Evolutionary conservation across 2,888 invertebrate genomes (phyloP).

Genomic region (Amphipyra tragopoginis): DNA sequence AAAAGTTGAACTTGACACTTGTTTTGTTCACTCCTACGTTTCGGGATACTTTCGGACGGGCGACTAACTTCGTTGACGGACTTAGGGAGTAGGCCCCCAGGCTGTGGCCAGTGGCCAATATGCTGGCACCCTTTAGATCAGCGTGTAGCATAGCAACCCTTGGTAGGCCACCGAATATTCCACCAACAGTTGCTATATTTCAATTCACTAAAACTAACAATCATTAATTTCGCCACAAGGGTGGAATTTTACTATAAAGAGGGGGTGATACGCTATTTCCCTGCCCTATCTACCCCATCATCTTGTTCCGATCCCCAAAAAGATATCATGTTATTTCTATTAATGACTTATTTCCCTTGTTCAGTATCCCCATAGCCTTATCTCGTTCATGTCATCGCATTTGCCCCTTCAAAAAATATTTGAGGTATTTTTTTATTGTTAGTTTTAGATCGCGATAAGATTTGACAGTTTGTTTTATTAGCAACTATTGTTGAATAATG

Average conservation of each 20-base stretch:
- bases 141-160: background rate
- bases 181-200: constrained; percentile 32
- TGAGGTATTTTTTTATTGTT: constrained; percentile 60
- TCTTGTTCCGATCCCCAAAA: constrained; percentile 76
- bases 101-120: too few relatives aligned
- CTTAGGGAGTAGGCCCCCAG: too few relatives aligned
- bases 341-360: constrained; percentile 83
- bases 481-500: constrained; percentile 58
- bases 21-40: too few relatives aligned
- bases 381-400: constrained; percentile 65
- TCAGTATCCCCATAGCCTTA: constrained; percentile 59
- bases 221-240: constrained; percentile 54
- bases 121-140: too few relatives aligned
- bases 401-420: constrained; percentile 65
- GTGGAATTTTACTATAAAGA: constrained; percentile 43
- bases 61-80: too few relatives aligned
- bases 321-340: constrained; percentile 83
- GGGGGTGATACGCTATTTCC: constrained; percentile 41
- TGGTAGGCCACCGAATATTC: background rate
- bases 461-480: constrained; percentile 56
- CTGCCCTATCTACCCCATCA: constrained; percentile 53
- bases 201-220: constrained; percentile 54
- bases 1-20: too few relatives aligned
- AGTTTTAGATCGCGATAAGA: constrained; percentile 41
- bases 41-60: too few relatives aligned